Evolutionary conservation across 1,140 invertebrate genomes (phyloP), one percentile per base, ranked within the genome.

Genomic region (Aphaenogaster floridana): DNA sequence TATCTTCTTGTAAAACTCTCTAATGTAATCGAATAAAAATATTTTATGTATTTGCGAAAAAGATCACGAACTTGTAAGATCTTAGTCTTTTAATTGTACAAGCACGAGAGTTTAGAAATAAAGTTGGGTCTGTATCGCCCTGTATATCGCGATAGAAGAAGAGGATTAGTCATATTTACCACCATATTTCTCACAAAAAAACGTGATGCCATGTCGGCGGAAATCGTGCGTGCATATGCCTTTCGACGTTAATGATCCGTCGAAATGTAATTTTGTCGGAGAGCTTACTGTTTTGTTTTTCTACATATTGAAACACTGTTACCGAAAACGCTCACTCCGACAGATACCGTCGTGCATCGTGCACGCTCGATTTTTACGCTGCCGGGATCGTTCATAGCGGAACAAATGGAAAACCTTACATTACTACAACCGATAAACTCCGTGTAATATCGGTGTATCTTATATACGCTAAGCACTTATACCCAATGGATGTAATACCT

Each of bases 381-480:
- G 59, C 89, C 61, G 86, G 85, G 45, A 90, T 88, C 89, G 80
- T 90, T 87, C 79, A 76, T 45, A 45, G 21, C 77, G 76, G 45
- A 68, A 86, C 45, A 21, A 54, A 36, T 21, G 52, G 63, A 59
- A 52, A 71, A 83, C 84, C 88, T 90, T 63, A 85, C 81, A 83
- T 83, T 52, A 45, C 84, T 89, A 90, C 54, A 66, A 86, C 71
- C 84, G 66, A 63, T 77, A 68, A 68, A 59, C 59, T 34, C 8
- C 21, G 7, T 59, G 13, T 63, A 77, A 88, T 71, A 45, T 81
- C 78, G 85, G 42, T 57, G 59, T 66, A 39, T 84, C 36, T 64
- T 79, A 85, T 90, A 87, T 52, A 69, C 42, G 48, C 88, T 90
- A 90, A 61, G 39, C 74, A 90, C 89, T 90, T 90, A 90, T 89